These are phyloP conservation scores for Pangasius mekongensis DNA, from an alignment of 2,797 vertebrate species.

Conservation along the genomic window DNA sequence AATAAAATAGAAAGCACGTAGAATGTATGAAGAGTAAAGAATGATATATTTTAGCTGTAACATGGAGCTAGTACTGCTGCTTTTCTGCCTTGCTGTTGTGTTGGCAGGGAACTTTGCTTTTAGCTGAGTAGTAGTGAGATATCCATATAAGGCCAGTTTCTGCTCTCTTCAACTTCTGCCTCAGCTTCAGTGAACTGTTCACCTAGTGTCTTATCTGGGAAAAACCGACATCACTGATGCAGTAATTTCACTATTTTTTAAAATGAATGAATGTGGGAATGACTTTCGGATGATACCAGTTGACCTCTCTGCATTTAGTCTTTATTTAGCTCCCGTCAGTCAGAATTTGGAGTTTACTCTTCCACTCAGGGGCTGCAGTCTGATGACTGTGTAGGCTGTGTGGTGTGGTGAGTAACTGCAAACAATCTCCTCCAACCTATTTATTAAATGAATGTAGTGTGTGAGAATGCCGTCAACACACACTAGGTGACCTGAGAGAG, in stretches of 20 bases:
- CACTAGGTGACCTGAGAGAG: too few species aligned
- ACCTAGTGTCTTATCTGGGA: not conserved
- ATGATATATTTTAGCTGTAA: too few species aligned
- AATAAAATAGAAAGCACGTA: not conserved
- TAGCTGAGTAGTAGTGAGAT: conserved; percentile 30
- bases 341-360: not conserved
- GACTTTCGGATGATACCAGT: not conserved
- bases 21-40: not conserved
- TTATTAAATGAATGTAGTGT: not conserved
- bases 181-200: not conserved
- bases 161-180: conserved; percentile 28
- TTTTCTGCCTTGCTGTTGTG: not conserved
- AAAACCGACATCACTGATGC: not conserved
- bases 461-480: not conserved
- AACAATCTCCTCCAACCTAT: not conserved
- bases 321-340: not conserved
- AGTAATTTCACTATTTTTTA: not conserved
- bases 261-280: not conserved
- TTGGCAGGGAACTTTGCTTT: conserved; percentile 18
- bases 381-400: not conserved
- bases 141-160: conserved; percentile 55
- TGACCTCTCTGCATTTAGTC: not conserved
- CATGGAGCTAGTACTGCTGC: not conserved
- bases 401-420: not conserved
- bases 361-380: not conserved